Evolutionary conservation across 2,888 invertebrate genomes (phyloP).

Genomic region (Drosophila neotestacea): DNA sequence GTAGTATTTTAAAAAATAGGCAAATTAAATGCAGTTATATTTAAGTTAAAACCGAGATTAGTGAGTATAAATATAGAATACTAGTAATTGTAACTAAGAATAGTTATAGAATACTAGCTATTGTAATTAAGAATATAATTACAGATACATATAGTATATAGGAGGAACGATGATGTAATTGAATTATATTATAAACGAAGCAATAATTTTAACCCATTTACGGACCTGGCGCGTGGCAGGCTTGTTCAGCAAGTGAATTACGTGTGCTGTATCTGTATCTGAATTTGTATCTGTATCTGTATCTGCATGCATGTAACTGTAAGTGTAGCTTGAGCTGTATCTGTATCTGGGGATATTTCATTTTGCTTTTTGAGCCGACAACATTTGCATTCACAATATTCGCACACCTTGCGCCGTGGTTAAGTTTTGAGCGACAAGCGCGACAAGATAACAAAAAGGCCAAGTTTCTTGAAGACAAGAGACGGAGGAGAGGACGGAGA

Average conservation of each 20-base stretch:
- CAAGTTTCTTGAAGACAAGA: conserved; percentile 18
- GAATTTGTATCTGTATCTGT: conserved; percentile 16
- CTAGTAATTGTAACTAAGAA: neutral
- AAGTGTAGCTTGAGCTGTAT: conserved; percentile 10
- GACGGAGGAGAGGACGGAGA: conserved; percentile 8
- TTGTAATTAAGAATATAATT: neutral
- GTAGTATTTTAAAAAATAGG: too few relatives aligned
- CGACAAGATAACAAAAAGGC: conserved; percentile 78
- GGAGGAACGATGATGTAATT: neutral
- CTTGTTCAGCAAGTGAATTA: conserved; percentile 36
- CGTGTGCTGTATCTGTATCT: conserved; percentile 16
- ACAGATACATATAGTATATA: neutral
- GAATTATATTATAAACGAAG: conserved; percentile 20
- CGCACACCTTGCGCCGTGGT: conserved; percentile 70
- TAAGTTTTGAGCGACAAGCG: conserved; percentile 69
- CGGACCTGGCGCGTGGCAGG: conserved; percentile 29
- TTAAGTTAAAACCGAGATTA: neutral
- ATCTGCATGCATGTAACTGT: conserved; percentile 10
- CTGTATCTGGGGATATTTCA: conserved; percentile 36
- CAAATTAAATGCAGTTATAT: too few relatives aligned
- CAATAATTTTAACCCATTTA: conserved; percentile 55
- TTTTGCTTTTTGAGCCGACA: conserved; percentile 11
- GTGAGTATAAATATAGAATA: neutral
- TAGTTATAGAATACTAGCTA: neutral
- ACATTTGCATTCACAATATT: conserved; percentile 54